These are phyloP conservation scores for Melanargia galathea DNA, from an alignment of 2,888 invertebrate genomes.

Conservation along the genomic window DNA sequence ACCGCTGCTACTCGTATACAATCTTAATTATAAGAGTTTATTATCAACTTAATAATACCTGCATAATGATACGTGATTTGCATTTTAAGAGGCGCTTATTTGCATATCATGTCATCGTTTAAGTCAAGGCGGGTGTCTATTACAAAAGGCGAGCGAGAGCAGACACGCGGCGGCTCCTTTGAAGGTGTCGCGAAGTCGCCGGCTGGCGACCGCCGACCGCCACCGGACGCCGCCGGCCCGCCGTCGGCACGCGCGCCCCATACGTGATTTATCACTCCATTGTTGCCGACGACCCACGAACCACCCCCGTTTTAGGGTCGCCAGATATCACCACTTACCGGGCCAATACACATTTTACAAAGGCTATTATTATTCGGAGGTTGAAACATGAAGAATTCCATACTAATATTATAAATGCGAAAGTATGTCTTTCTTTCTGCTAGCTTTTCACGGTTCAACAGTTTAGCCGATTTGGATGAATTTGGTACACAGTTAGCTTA, in stretches of 20 bases:
- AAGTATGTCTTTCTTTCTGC: too few species aligned
- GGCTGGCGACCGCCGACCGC: conserved; percentile 37
- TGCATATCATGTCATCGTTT: conserved; percentile 35
- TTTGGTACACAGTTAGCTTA: too few species aligned
- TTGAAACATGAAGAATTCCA: neutral
- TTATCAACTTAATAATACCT: conserved; percentile 14
- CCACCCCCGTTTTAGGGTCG: conserved; percentile 52
- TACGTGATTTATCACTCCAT: conserved; percentile 81
- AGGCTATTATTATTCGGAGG: neutral
- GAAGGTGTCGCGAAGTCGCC: conserved; percentile 53
- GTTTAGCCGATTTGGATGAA: too few species aligned
- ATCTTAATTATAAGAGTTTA: conserved; percentile 20
- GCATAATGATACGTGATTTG: conserved; percentile 16
- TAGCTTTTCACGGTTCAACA: too few species aligned
- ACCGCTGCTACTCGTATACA: neutral
- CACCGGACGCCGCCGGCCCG: conserved; percentile 48
- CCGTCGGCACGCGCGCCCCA: conserved; percentile 74
- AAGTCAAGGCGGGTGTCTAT: conserved; percentile 35
- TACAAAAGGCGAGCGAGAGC: conserved; percentile 33
- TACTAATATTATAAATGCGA: neutral
- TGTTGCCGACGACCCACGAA: conserved; percentile 70
- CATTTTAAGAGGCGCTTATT: conserved; percentile 28
- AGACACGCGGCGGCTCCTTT: conserved; percentile 53
- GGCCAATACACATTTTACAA: neutral
- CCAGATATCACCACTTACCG: conserved; percentile 15